These are phyloP conservation scores for Cyrtonyx montezumae DNA, from an alignment of 2,113 vertebrate species.

Conservation along the genomic window DNA sequence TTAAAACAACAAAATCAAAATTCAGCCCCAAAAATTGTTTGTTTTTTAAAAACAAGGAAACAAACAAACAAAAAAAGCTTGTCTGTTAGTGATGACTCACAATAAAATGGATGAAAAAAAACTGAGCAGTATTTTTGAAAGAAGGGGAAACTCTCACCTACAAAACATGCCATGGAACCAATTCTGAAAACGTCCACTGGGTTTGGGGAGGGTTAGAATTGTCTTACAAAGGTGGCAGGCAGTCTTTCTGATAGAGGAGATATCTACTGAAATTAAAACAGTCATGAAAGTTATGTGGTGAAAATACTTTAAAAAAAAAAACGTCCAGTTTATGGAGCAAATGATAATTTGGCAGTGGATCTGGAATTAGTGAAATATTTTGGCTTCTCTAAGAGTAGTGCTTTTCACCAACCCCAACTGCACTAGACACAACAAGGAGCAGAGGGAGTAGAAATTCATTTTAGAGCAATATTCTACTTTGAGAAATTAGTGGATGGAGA, in stretches of 20 bases:
- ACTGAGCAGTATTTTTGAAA: neutral
- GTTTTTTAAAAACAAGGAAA: neutral
- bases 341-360: neutral
- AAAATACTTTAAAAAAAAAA: neutral
- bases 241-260: neutral
- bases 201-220: neutral
- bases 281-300: neutral
- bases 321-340: neutral
- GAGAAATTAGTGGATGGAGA: neutral
- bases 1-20: neutral
- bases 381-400: neutral
- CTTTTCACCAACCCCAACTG: neutral
- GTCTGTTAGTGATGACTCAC: rapidly evolving
- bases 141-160: neutral
- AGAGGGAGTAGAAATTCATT: neutral
- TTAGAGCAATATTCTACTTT: neutral
- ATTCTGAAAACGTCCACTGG: neutral
- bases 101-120: neutral
- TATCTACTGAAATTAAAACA: neutral
- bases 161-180: neutral
- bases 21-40: neutral
- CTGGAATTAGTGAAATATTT: slow-evolving; percentile 21
- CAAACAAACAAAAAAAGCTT: no score
- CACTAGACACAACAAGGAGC: slow-evolving; percentile 26
- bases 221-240: neutral